These are phyloP conservation scores for Erannis defoliaria DNA, from an alignment of 2,888 invertebrate species.

Conservation along the genomic window DNA sequence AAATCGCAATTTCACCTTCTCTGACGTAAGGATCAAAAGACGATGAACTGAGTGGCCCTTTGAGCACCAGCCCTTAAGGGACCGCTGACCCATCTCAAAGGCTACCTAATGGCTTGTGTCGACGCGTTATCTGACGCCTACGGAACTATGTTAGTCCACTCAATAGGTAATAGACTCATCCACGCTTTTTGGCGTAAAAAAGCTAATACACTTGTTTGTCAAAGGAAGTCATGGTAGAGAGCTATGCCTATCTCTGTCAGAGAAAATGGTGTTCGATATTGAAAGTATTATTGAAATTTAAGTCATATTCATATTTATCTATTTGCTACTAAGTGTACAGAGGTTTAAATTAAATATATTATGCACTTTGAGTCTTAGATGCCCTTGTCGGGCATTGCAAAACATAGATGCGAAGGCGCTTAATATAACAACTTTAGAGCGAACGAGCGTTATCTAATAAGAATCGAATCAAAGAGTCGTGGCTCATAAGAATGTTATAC, in stretches of 20 bases:
- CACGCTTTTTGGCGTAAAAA: slow-evolving; percentile 22
- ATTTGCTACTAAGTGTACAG: no score
- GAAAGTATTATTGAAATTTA: no score
- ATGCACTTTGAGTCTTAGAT: no score
- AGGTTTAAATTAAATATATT: no score
- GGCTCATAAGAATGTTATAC: background rate
- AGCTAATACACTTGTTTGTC: slow-evolving; percentile 30
- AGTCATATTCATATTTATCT: no score
- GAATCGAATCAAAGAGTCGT: no score
- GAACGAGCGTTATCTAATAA: no score
- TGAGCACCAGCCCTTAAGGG: slow-evolving; percentile 59
- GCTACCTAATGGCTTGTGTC: slow-evolving; percentile 67
- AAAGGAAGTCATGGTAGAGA: slow-evolving; percentile 19
- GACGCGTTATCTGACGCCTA: slow-evolving; percentile 61
- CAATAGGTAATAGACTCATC: slow-evolving; percentile 50
- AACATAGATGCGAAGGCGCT: no score
- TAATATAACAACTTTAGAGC: no score
- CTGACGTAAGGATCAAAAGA: slow-evolving; percentile 69
- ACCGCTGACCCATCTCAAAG: slow-evolving; percentile 72
- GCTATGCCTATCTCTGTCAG: slow-evolving; percentile 1
- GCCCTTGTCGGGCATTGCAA: no score
- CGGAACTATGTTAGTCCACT: slow-evolving; percentile 41
- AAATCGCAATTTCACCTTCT: slow-evolving; percentile 35
- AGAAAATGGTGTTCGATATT: background rate
- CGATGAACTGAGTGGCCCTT: slow-evolving; percentile 70